A percentile compares a stretch with the other conserved stretches of the same genome.
Evolutionary conservation across 2,888 invertebrate genomes (phyloP).

Genomic region (Polietes domitor): DNA sequence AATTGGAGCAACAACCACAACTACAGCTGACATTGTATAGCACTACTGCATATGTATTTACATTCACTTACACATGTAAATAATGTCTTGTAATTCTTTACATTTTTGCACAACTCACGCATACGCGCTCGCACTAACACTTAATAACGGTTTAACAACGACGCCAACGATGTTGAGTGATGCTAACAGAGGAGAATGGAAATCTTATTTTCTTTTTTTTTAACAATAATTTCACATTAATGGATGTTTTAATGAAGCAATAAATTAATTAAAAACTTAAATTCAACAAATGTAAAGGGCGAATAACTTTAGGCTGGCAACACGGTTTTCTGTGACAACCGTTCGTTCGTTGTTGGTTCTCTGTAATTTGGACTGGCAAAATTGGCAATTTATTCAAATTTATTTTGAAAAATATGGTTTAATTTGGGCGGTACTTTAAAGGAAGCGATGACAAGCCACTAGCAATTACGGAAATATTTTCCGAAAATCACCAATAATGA

Average conservation of each 20-base stretch:
- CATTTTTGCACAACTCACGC: background rate
- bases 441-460: too few relatives aligned
- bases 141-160: background rate
- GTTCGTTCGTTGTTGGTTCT: too few relatives aligned
- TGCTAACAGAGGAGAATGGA: background rate
- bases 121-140: background rate
- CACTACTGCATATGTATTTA: conserved; percentile 4
- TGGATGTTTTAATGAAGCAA: conserved; percentile 30
- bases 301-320: too few relatives aligned
- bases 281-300: too few relatives aligned
- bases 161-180: background rate
- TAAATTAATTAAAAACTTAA: conserved; percentile 25
- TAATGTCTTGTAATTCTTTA: conserved; percentile 2
- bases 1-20: conserved; percentile 36
- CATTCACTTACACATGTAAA: conserved; percentile 15
- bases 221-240: background rate
- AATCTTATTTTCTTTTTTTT: too few relatives aligned
- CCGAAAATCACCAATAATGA: too few relatives aligned
- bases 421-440: too few relatives aligned
- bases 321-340: too few relatives aligned
- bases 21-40: conserved; percentile 2
- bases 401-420: too few relatives aligned
- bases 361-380: too few relatives aligned
- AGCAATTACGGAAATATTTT: too few relatives aligned
- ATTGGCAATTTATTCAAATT: too few relatives aligned